Percentiles rank a stretch among this genome's conserved stretches.
Conservation (phyloP, 2,888 invertebrate species). For the Trypoxylon attenuatum region DNA sequence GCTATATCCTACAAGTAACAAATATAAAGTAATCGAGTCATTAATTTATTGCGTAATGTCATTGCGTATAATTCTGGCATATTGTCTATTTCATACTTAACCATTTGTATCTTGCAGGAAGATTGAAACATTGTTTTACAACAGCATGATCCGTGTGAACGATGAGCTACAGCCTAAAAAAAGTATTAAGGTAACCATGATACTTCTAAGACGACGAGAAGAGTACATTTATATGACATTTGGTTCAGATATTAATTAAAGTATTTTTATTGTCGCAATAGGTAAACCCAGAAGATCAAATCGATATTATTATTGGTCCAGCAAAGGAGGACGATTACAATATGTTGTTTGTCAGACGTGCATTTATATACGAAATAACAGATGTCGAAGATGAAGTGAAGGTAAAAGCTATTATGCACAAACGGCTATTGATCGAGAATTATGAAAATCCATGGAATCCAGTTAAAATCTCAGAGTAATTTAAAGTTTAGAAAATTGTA, state of each 20-base stretch:
- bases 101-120: no score
- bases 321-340: conserved; percentile 81
- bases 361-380: conserved; percentile 79
- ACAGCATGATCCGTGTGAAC: conserved; percentile 87
- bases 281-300: conserved; percentile 83
- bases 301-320: conserved; percentile 86
- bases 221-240: conserved; percentile 31
- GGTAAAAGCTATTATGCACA: conserved; percentile 81
- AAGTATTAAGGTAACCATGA: conserved; percentile 79
- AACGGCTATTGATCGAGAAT: conserved; percentile 84
- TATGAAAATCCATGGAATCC: conserved; percentile 78
- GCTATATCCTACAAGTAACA: no score
- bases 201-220: conserved; percentile 19
- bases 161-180: conserved; percentile 86
- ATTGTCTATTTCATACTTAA: conserved; percentile 25
- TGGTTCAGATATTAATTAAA: neutral
- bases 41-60: no score
- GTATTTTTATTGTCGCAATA: conserved; percentile 62
- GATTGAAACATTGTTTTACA: conserved; percentile 87
- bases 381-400: conserved; percentile 76
- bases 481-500: neutral
- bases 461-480: neutral
- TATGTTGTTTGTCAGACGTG: conserved; percentile 82
- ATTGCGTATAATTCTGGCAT: no score
- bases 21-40: no score